Evolutionary conservation across 1,140 invertebrate species (phyloP).

Genomic region (Musca vetustissima): DNA sequence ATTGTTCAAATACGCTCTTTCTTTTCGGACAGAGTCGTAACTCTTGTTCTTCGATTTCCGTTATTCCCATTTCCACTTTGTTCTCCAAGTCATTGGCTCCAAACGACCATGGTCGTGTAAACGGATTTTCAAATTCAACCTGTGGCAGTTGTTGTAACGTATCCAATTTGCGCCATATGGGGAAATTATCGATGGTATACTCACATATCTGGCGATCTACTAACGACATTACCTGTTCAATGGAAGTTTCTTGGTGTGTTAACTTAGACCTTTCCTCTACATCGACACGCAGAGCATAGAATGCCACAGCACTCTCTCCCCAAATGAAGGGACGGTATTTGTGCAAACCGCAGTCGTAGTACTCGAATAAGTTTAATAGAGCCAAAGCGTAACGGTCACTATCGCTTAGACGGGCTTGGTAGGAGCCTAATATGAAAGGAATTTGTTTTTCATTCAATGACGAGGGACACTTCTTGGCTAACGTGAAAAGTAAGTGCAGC

Average conservation of each 20-base stretch:
- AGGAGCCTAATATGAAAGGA: conserved; percentile 71
- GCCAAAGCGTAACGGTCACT: conserved; percentile 66
- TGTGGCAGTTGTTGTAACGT: conserved; percentile 41
- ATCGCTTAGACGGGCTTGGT: conserved; percentile 66
- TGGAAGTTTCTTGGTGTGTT: conserved; percentile 68
- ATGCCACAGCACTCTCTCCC: conserved; percentile 73
- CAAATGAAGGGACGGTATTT: conserved; percentile 78
- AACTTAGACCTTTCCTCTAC: conserved; percentile 59
- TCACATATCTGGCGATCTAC: conserved; percentile 65
- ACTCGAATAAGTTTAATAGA: conserved; percentile 67
- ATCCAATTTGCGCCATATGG: conserved; percentile 54
- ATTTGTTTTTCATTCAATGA: conserved; percentile 67
- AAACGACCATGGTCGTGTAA: conserved; percentile 29
- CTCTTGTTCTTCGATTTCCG: conserved; percentile 29
- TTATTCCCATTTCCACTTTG: conserved; percentile 37
- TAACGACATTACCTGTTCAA: conserved; percentile 71
- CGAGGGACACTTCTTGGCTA: conserved; percentile 63
- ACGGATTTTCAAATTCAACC: conserved; percentile 38
- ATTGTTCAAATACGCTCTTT: conserved; percentile 41
- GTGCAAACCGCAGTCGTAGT: conserved; percentile 62
- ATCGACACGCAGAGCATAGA: conserved; percentile 68
- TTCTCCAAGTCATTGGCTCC: conserved; percentile 44
- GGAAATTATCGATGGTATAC: conserved; percentile 71
- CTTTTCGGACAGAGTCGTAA: conserved; percentile 44
- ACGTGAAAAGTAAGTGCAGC: conserved; percentile 62